These are phyloP conservation scores for Sebastes minor DNA, from an alignment of 2,797 vertebrate genomes.

Conservation along the genomic window DNA sequence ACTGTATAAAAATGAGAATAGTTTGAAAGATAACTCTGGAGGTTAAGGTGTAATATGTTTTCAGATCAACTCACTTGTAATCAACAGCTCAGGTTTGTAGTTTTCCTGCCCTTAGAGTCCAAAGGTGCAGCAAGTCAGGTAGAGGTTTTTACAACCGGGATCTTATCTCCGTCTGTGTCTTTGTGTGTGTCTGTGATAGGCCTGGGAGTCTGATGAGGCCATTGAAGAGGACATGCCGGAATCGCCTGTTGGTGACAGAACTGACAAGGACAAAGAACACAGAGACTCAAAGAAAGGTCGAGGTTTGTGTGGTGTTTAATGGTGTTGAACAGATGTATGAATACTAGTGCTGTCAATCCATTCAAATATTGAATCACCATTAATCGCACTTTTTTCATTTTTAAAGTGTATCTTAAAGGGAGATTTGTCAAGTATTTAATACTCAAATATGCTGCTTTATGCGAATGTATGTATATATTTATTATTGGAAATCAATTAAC, in stretches of 20 bases:
- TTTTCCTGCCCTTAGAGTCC: slow-evolving; percentile 1
- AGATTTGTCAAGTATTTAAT: no score
- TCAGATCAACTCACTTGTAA: background rate
- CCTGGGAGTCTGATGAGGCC: slow-evolving; percentile 89
- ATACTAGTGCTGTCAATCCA: no score
- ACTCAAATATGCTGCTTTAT: no score
- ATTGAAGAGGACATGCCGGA: slow-evolving; percentile 93
- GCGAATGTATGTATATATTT: no score
- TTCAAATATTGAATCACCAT: no score
- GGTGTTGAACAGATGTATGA: background rate
- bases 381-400: no score
- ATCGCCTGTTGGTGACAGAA: slow-evolving; percentile 90
- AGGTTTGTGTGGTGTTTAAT: slow-evolving; percentile 71
- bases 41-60: background rate
- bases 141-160: background rate
- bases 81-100: background rate
- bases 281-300: slow-evolving; percentile 91
- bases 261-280: slow-evolving; percentile 93
- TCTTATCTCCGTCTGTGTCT: slow-evolving; percentile 4
- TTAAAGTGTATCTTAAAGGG: no score
- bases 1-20: background rate
- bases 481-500: no score
- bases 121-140: slow-evolving; percentile 18
- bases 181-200: slow-evolving; percentile 67
- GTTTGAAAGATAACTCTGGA: background rate